These are phyloP conservation scores for Sarcophilus harrisii DNA, from an alignment of 2,797 vertebrate species.

Conservation along the genomic window DNA sequence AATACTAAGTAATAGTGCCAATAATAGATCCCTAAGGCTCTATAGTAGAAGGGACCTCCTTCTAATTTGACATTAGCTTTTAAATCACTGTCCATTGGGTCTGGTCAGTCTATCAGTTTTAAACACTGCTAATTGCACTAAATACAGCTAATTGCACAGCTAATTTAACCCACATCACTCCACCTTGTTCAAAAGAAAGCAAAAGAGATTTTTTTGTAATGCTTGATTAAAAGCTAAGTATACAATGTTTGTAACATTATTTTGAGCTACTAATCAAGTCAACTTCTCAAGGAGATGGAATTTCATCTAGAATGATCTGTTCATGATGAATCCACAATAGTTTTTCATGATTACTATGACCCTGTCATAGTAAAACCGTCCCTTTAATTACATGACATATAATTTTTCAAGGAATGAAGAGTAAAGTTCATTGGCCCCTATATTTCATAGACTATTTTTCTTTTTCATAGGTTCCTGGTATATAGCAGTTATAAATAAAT, in stretches of 20 bases:
- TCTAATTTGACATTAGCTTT: neutral
- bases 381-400: neutral
- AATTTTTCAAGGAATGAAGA: neutral
- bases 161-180: neutral
- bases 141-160: neutral
- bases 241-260: neutral
- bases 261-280: neutral
- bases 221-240: neutral
- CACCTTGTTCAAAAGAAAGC: neutral
- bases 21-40: neutral
- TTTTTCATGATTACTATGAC: neutral
- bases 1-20: neutral
- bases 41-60: neutral
- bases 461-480: neutral
- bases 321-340: neutral
- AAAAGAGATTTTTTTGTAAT: neutral
- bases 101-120: neutral
- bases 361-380: neutral
- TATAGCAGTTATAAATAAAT: neutral
- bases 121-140: neutral
- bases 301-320: neutral
- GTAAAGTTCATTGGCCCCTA: neutral
- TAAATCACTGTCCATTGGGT: neutral
- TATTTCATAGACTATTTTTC: neutral
- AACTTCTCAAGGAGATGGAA: neutral